phyloP scores from a whole-genome alignment of 2,113 vertebrate genomes.

The Columba livia region DNA sequence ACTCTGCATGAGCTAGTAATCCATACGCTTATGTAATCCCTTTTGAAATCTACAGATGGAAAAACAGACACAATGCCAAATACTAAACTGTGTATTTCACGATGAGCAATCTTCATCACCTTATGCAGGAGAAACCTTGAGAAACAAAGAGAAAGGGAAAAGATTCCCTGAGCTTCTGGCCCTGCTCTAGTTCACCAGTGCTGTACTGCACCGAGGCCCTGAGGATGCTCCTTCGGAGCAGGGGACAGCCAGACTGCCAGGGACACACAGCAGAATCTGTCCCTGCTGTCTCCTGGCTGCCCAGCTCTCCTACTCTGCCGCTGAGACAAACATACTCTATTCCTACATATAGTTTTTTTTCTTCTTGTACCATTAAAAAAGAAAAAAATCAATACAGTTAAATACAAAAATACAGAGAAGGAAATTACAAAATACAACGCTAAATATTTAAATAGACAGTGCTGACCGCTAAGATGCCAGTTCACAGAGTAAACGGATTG shows the following conservation, averaged over 20 bases:
- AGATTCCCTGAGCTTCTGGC: not conserved
- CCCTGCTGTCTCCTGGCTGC: not conserved
- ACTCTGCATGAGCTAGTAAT: not conserved
- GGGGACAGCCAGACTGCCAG: not conserved
- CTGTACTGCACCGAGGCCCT: not conserved
- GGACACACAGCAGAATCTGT: not conserved
- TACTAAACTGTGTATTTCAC: not conserved
- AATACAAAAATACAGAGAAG: constrained; percentile 13
- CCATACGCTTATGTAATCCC: not conserved
- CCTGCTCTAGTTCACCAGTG: not conserved
- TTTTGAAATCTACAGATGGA: not conserved
- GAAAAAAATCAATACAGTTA: constrained; percentile 47
- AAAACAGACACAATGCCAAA: not conserved
- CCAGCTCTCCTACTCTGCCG: not conserved
- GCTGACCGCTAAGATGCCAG: not conserved
- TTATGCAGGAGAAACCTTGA: not conserved
- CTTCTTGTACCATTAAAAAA: constrained; percentile 4
- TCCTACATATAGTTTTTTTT: not conserved
- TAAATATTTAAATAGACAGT: constrained; percentile 58
- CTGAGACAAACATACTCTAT: not conserved
- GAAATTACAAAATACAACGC: constrained; percentile 36
- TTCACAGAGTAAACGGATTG: not conserved
- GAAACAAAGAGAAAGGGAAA: not conserved
- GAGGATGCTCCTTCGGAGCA: not conserved
- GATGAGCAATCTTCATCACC: not conserved